Evolutionary conservation across 1,140 invertebrate genomes (phyloP).

Genomic region (Drosophila miranda): DNA sequence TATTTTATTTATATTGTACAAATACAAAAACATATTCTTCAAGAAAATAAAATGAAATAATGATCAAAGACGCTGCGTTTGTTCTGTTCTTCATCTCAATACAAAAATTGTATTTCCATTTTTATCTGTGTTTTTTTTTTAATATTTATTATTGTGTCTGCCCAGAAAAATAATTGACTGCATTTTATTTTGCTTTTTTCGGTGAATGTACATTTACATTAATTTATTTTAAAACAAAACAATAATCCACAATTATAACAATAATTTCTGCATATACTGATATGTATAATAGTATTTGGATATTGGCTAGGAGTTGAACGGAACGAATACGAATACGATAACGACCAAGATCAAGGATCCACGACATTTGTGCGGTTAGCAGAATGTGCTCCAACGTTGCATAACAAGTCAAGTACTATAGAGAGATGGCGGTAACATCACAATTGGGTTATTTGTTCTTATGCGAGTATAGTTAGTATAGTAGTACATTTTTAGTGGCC

Average conservation of each 20-base stretch:
- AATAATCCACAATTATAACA: conserved; percentile 15
- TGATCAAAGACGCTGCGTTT: conserved; percentile 12
- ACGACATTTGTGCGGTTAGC: conserved; percentile 44
- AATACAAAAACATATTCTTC: conserved; percentile 56
- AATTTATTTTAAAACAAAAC: conserved; percentile 29
- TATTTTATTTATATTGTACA: conserved; percentile 75
- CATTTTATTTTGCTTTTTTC: background rate
- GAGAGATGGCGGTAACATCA: conserved; percentile 59
- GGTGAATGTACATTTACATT: conserved; percentile 35
- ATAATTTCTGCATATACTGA: conserved; percentile 14
- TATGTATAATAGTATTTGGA: conserved; percentile 35
- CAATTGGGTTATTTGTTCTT: conserved; percentile 52
- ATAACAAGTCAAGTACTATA: conserved; percentile 27
- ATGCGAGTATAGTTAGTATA: conserved; percentile 15
- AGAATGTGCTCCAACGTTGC: conserved; percentile 53
- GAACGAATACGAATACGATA: background rate
- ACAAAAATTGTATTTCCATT: background rate
- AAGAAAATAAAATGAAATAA: conserved; percentile 64
- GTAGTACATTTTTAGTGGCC: conserved; percentile 49
- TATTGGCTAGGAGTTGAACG: conserved; percentile 29
- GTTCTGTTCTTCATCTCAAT: no score
- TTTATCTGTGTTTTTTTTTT: background rate
- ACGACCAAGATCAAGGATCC: background rate
- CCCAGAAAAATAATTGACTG: background rate
- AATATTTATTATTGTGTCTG: no score